phyloP scores from a whole-genome alignment of 1,140 invertebrate species.

The Lordiphosa collinella region DNA sequence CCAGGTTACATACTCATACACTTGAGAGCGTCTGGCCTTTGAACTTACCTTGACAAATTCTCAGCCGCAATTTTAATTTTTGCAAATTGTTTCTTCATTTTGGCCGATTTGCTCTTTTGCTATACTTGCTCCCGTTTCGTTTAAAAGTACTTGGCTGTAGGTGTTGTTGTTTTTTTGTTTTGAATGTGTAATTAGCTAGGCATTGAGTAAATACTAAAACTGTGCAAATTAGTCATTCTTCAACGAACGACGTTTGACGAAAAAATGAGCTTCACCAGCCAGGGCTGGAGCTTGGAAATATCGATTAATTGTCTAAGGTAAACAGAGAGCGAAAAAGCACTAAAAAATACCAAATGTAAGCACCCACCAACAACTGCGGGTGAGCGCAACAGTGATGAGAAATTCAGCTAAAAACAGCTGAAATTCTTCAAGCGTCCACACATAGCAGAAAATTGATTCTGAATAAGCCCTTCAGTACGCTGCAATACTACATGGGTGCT shows the following conservation, averaged over 20 bases:
- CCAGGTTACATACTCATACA: slow-evolving; percentile 11
- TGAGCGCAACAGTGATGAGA: too few species aligned
- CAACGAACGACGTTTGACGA: slow-evolving; percentile 53
- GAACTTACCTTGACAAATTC: slow-evolving; percentile 79
- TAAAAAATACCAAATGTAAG: too few species aligned
- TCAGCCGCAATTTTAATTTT: slow-evolving; percentile 80
- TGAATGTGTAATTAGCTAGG: slow-evolving; percentile 58
- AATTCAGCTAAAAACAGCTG: too few species aligned
- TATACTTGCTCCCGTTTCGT: slow-evolving; percentile 1
- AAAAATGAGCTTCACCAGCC: slow-evolving; percentile 40
- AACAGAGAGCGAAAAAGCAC: too few species aligned
- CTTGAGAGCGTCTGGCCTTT: slow-evolving; percentile 49
- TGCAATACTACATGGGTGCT: too few species aligned
- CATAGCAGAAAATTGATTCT: too few species aligned
- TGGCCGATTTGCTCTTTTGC: slow-evolving; percentile 46
- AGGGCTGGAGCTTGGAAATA: background rate
- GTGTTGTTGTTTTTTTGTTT: slow-evolving; percentile 18
- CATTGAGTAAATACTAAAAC: slow-evolving; percentile 72
- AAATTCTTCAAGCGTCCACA: too few species aligned
- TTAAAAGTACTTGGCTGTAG: too few species aligned
- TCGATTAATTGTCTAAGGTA: too few species aligned
- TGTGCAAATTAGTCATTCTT: slow-evolving; percentile 72
- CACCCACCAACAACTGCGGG: too few species aligned
- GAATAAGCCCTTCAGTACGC: too few species aligned
- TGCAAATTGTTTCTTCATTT: slow-evolving; percentile 79